A percentile compares a stretch with the other conserved stretches of the same genome.
Evolutionary conservation across 2,113 vertebrate species (phyloP).

Genomic region (Chaetodon trifascialis): DNA sequence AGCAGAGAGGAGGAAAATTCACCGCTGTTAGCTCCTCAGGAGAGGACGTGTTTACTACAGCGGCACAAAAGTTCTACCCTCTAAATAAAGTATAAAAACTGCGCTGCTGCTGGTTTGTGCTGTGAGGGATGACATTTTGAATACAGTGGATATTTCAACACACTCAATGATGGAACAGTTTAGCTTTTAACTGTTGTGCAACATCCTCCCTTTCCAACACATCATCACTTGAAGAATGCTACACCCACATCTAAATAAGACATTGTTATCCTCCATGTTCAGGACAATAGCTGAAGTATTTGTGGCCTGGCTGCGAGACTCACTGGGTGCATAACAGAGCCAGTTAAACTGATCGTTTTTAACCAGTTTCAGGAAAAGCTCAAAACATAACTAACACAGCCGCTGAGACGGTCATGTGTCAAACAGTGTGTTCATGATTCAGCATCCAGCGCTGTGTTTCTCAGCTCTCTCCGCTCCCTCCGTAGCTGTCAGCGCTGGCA

Average conservation of each 20-base stretch:
- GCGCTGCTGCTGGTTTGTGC: conserved; percentile 43
- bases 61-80: conserved; percentile 1
- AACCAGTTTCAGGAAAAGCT: background rate
- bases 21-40: conserved; percentile 1
- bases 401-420: conserved; percentile 1
- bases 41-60: background rate
- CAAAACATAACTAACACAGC: background rate
- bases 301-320: conserved; percentile 36
- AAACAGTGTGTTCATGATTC: background rate
- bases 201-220: conserved; percentile 82
- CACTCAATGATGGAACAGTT: conserved; percentile 77
- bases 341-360: background rate
- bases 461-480: background rate
- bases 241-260: conserved; percentile 73
- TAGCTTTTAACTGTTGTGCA: conserved; percentile 79
- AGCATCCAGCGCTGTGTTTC: conserved; percentile 2
- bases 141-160: conserved; percentile 79
- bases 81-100: conserved; percentile 12
- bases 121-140: conserved; percentile 72
- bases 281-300: conserved; percentile 54
- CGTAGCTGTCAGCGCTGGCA: conserved; percentile 41
- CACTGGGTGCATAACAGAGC: background rate
- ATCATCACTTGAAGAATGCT: conserved; percentile 69
- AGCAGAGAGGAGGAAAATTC: background rate
- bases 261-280: conserved; percentile 58